phyloP scores from a whole-genome alignment of 2,797 vertebrate genomes.

The Sparidentex hasta region DNA sequence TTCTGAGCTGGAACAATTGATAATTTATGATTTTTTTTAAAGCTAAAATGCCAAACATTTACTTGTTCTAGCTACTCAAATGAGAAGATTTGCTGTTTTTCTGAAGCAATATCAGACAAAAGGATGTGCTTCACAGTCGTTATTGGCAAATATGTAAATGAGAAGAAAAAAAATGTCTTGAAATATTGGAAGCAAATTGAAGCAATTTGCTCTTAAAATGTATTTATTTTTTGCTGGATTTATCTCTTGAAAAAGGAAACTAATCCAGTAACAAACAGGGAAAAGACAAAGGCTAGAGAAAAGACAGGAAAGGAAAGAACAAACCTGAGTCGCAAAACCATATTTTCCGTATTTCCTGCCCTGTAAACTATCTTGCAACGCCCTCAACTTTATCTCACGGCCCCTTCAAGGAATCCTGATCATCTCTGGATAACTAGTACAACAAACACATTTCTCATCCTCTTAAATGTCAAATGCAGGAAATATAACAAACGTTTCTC shows the following conservation, averaged over 20 bases:
- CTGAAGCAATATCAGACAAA: too few relatives aligned
- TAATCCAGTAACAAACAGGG: not conserved
- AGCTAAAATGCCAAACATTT: not conserved
- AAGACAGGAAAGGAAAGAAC: not conserved
- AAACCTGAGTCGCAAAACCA: not conserved
- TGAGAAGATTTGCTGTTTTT: not conserved
- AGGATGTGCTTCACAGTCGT: too few relatives aligned
- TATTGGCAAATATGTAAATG: too few relatives aligned
- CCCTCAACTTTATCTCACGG: not conserved
- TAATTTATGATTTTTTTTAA: not conserved
- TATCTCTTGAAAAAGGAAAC: not conserved
- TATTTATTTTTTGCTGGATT: too few relatives aligned
- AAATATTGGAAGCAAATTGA: too few relatives aligned
- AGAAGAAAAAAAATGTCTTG: too few relatives aligned
- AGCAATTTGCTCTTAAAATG: too few relatives aligned
- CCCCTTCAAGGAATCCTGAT: too few relatives aligned
- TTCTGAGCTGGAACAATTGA: not conserved
- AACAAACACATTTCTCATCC: not conserved
- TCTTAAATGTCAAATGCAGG: constrained; percentile 6
- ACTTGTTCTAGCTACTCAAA: not conserved
- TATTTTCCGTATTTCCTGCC: not conserved
- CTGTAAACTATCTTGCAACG: not conserved
- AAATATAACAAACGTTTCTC: constrained; percentile 2
- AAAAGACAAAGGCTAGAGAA: not conserved
- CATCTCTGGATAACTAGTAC: not conserved